Evolutionary conservation across 2,888 invertebrate species (phyloP).

Genomic region (Idaea dimidiata): DNA sequence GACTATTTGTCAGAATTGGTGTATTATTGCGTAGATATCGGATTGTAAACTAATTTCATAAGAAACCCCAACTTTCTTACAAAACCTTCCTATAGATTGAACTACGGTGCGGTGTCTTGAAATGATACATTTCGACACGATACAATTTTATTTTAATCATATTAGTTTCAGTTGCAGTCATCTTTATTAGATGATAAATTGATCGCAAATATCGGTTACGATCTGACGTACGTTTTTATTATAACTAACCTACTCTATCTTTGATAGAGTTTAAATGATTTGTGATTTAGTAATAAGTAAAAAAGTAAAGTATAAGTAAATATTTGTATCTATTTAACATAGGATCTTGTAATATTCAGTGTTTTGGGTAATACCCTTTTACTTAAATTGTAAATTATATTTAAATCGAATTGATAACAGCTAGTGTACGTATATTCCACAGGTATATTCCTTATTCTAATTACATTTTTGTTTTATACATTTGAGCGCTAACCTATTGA

Average conservation of each 20-base stretch:
- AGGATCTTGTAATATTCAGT: not conserved
- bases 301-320: not conserved
- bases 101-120: slow-evolving; percentile 35
- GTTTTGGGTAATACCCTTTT: too few relatives aligned
- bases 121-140: slow-evolving; percentile 43
- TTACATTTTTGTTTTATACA: too few relatives aligned
- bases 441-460: too few relatives aligned
- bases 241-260: not conserved
- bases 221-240: not conserved
- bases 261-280: not conserved
- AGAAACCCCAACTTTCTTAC: slow-evolving; percentile 42
- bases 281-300: not conserved
- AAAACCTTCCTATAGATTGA: slow-evolving; percentile 38
- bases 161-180: slow-evolving; percentile 45
- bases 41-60: slow-evolving; percentile 22
- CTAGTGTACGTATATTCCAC: too few relatives aligned
- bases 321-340: not conserved
- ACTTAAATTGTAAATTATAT: too few relatives aligned
- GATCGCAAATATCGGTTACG: slow-evolving; percentile 16
- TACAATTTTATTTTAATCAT: slow-evolving; percentile 42
- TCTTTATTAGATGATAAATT: slow-evolving; percentile 27
- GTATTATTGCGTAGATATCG: slow-evolving; percentile 15
- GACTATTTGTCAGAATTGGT: not conserved
- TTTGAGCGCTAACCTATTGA: too few relatives aligned
- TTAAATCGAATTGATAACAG: too few relatives aligned